Conservation (phyloP, 64 coral and sea anemone genomes). For the Montipora cactus region DNA sequence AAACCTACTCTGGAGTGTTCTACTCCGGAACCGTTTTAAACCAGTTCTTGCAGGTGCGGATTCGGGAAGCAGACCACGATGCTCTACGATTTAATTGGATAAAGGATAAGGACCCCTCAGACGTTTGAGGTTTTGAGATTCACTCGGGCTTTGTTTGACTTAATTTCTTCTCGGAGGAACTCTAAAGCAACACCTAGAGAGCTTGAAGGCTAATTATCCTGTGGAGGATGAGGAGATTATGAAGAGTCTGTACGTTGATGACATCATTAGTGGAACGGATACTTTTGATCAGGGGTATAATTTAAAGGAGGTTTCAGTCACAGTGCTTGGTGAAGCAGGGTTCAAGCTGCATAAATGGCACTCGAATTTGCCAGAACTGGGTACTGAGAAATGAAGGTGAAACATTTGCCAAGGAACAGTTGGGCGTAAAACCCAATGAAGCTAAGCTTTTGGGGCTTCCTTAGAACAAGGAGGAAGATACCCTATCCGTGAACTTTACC, state of each 20-base stretch:
- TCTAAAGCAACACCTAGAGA: conserved; percentile 11
- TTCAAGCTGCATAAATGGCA: conserved; percentile 69
- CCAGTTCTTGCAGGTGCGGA: conserved; percentile 14
- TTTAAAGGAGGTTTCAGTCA: conserved; percentile 20
- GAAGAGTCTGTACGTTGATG: conserved; percentile 65
- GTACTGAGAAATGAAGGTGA: conserved; percentile 7
- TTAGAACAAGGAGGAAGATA: conserved; percentile 57
- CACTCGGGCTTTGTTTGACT: conserved; percentile 21
- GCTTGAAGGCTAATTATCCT: neutral
- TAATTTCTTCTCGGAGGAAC: conserved; percentile 45
- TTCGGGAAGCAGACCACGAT: neutral
- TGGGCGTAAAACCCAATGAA: conserved; percentile 58
- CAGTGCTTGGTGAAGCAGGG: conserved; percentile 43
- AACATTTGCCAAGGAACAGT: conserved; percentile 60
- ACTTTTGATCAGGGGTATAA: conserved; percentile 20
- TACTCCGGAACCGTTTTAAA: conserved; percentile 8
- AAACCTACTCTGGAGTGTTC: conserved; percentile 26
- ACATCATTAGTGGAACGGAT: conserved; percentile 17
- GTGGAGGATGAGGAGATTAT: conserved; percentile 26
- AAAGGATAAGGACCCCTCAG: conserved; percentile 14
- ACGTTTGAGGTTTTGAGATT: conserved; percentile 14
- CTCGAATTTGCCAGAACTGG: conserved; percentile 28
- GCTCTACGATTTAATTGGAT: conserved; percentile 15
- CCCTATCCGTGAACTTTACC: conserved; percentile 17
- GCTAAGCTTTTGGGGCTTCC: conserved; percentile 45